These are phyloP conservation scores for Leptinotarsa rubiginosa DNA, from an alignment of 2,888 invertebrate species.

Conservation along the genomic window DNA sequence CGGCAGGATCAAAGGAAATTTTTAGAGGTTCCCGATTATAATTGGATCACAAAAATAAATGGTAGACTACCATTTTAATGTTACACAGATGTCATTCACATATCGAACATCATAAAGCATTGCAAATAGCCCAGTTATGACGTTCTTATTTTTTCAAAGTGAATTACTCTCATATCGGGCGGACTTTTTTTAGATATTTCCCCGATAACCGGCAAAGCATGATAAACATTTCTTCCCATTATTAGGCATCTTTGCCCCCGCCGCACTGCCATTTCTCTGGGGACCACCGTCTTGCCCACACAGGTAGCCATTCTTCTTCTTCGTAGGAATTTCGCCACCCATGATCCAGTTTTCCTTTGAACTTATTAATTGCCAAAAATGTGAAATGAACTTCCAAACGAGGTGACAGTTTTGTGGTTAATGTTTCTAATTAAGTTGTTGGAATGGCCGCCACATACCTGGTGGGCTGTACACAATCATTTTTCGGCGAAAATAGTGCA, in stretches of 20 bases:
- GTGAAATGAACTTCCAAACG: constrained; percentile 27
- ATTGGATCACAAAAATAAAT: constrained; percentile 13
- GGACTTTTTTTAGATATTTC: constrained; percentile 34
- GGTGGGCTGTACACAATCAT: constrained; percentile 1
- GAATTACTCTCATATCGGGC: constrained; percentile 15
- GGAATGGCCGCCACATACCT: constrained; percentile 13
- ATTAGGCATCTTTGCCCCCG: constrained; percentile 32
- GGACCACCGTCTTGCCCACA: constrained; percentile 39
- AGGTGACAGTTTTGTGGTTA: constrained; percentile 17
- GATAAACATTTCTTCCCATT: constrained; percentile 40
- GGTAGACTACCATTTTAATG: constrained; percentile 17
- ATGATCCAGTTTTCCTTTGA: constrained; percentile 42
- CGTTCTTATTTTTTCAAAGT: constrained; percentile 5
- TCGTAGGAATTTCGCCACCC: constrained; percentile 37
- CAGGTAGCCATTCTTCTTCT: constrained; percentile 35
- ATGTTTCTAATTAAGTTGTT: constrained; percentile 21
- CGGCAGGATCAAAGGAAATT: constrained; percentile 5
- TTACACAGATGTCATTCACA: constrained; percentile 23
- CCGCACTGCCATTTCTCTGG: constrained; percentile 30
- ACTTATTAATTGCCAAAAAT: constrained; percentile 43
- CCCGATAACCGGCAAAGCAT: constrained; percentile 38
- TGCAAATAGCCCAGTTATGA: constrained; percentile 16
- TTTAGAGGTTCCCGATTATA: neutral
- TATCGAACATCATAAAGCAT: constrained; percentile 16
- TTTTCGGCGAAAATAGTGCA: neutral